phyloP scores from a whole-genome alignment of 2,113 vertebrate species.

The Elephas maximus region DNA sequence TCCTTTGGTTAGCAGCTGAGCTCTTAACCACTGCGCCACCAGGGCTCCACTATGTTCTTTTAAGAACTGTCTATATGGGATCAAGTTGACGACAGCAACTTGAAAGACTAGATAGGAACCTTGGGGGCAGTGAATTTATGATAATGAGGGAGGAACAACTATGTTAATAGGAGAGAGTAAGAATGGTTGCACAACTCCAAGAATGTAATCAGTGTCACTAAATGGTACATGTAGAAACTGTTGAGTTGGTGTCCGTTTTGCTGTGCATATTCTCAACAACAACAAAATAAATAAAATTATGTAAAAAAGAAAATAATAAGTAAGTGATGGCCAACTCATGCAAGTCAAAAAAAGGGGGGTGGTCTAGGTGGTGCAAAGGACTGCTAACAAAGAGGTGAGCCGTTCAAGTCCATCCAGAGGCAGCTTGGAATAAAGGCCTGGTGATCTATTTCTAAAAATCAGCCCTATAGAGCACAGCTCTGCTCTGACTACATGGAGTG shows the following conservation, averaged over 20 bases:
- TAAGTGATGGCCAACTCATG: not conserved
- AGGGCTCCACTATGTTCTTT: not conserved
- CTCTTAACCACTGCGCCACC: too few relatives aligned
- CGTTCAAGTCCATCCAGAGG: not conserved
- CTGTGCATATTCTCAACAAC: not conserved
- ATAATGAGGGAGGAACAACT: not conserved
- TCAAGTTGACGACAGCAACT: not conserved
- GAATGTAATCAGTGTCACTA: not conserved
- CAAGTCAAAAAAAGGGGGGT: not conserved
- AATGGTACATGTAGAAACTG: not conserved
- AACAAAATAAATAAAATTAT: not conserved
- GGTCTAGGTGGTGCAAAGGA: not conserved
- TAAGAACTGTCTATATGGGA: not conserved
- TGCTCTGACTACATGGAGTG: not conserved
- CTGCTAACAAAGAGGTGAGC: not conserved
- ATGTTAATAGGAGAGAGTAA: not conserved
- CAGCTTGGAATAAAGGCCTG: not conserved
- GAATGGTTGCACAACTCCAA: not conserved
- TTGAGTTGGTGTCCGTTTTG: not conserved
- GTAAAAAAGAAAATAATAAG: not conserved
- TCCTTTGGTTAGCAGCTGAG: too few relatives aligned
- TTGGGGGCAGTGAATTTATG: not conserved
- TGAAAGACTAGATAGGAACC: not conserved
- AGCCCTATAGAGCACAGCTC: not conserved
- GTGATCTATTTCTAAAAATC: not conserved